Conservation (phyloP, 2,113 vertebrate species). For the Fukomys damarensis region DNA sequence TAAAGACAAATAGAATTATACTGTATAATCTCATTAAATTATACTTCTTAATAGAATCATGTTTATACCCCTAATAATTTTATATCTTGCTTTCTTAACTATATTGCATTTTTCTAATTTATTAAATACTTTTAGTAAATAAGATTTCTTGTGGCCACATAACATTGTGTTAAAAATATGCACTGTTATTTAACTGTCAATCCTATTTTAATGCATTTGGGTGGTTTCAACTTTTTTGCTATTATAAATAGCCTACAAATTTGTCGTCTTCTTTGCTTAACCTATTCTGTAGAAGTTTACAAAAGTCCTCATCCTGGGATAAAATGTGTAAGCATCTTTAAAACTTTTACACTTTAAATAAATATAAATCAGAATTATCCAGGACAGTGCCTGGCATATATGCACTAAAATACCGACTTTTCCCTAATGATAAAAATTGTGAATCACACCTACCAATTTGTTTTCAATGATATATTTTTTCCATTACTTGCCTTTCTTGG, state of each 20-base stretch:
- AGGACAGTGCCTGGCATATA: background rate
- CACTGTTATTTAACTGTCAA: background rate
- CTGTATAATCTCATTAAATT: background rate
- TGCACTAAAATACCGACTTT: background rate
- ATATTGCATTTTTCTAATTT: background rate
- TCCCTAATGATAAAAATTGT: background rate
- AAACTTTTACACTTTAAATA: background rate
- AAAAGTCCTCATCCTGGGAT: background rate
- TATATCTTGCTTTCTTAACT: background rate
- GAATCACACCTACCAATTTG: background rate
- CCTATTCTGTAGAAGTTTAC: background rate
- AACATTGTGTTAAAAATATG: background rate
- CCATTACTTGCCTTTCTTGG: background rate
- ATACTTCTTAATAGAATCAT: background rate
- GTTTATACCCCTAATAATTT: background rate
- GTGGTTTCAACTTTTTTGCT: background rate
- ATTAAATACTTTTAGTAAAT: constrained; percentile 23
- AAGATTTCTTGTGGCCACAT: background rate
- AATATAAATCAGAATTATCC: background rate
- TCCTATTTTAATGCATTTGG: background rate
- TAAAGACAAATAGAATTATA: background rate
- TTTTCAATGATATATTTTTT: background rate
- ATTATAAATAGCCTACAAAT: background rate
- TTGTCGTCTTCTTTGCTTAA: background rate
- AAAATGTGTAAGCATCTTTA: background rate